Conservation (phyloP, 2,888 invertebrate genomes). For the Diaperis boleti region DNA sequence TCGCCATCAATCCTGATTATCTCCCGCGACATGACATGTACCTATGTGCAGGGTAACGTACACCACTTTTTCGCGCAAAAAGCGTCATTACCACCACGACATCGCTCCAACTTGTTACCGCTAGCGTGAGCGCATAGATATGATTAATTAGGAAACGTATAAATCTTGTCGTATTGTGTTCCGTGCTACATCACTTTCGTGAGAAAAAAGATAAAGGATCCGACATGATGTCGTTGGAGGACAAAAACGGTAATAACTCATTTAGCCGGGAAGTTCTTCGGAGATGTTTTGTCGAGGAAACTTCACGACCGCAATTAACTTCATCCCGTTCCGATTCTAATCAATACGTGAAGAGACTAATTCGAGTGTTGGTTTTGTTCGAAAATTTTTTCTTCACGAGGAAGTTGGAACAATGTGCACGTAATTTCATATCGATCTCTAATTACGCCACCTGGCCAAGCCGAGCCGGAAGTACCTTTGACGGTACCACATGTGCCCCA, state of each 20-base stretch:
- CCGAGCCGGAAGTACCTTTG: constrained; percentile 39
- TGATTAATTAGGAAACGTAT: constrained; percentile 14
- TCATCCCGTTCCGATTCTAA: constrained; percentile 13
- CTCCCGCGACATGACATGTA: background rate
- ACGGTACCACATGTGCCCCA: constrained; percentile 40
- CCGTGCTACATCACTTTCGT: background rate
- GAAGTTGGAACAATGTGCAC: constrained; percentile 7
- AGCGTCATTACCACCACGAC: background rate
- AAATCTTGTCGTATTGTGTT: constrained; percentile 6
- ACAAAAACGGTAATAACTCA: constrained; percentile 25
- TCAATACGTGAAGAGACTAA: constrained; percentile 10
- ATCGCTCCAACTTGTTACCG: background rate
- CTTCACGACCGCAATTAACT: constrained; percentile 29
- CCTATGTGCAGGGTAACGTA: background rate
- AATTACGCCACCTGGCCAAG: constrained; percentile 49
- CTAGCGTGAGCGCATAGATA: constrained; percentile 14
- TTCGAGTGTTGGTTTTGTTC: background rate
- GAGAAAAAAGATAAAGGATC: constrained; percentile 26
- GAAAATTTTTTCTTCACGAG: background rate
- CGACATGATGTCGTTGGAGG: constrained; percentile 4
- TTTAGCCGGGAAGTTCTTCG: constrained; percentile 15
- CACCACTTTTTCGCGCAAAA: background rate
- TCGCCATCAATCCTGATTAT: background rate
- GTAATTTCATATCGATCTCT: constrained; percentile 48
- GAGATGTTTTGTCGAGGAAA: constrained; percentile 11